Evolutionary conservation across 2,888 invertebrate species (phyloP), one percentile per base, ranked within the genome.

Genomic region (Drosophila niveifrons): DNA sequence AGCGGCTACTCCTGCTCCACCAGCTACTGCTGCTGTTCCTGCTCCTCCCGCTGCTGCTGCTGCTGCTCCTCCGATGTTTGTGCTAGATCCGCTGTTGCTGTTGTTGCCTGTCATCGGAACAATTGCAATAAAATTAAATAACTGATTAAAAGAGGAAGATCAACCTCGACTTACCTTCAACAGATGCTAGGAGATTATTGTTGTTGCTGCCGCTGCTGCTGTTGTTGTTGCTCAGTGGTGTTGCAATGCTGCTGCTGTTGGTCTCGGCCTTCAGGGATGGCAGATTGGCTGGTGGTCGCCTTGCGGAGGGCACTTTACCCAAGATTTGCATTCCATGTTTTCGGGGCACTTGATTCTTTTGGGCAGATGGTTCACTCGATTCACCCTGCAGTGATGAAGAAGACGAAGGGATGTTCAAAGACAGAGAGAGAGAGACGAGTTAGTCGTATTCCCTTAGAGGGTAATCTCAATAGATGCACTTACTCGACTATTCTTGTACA

Each of bases 301-400:
- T 96, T 93, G 98, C 97, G 94, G 97, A 97, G 93, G 97, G 97
- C 94, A 99, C 97, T 96, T 99, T 99, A 94, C 99, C 99, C 96
- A 99, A 96, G 94, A 96, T 97, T 96, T 99, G 99, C 96, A 99
- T 97, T 95, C 99, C 99, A 98, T 99, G 98, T 96, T 98, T 98
- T 94, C 97, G 97, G 93, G 96, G 96, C 94, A 96, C 95, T 94
- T 96, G 96, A 94, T 95, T 96, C 94, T 97, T 97, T 91, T 96
- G 96, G 93, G 96, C 96, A 91, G 96, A 96, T 92, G 96, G 96
- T 94, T 97, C 97, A 91, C 95, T 96, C 93, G 96, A 95, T 94
- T 97, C 96, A 92, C 96, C 96, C 97, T 97, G 90, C 93, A 92
- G 66, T 59, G 36, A 41, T 59, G 36, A 41, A 56, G 7, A 50